Percentiles rank a stretch among this genome's conserved stretches.
These are phyloP conservation scores for Odontomachus brunneus DNA, from an alignment of 1,140 invertebrate genomes.

Conservation along the genomic window DNA sequence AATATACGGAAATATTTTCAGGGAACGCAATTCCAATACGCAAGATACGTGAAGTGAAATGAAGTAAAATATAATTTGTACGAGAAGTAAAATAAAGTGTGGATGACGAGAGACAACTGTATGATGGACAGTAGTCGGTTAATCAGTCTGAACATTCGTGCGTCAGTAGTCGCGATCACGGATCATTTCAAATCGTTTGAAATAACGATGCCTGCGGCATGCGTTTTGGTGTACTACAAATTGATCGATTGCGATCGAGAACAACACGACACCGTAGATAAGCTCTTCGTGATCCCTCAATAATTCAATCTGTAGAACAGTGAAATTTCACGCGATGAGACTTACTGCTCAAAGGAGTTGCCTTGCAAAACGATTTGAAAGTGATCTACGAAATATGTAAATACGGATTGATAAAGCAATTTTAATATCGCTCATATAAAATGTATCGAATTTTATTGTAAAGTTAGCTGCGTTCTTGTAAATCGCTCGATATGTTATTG, in stretches of 20 bases:
- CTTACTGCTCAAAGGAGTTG: slow-evolving; percentile 69
- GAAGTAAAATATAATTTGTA: slow-evolving; percentile 29
- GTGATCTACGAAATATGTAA: slow-evolving; percentile 70
- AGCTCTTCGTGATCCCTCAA: slow-evolving; percentile 15
- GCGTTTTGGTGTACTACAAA: not conserved
- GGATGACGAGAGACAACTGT: slow-evolving; percentile 6
- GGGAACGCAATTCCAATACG: slow-evolving; percentile 29
- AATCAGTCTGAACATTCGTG: slow-evolving; percentile 51
- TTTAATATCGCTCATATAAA: slow-evolving; percentile 69
- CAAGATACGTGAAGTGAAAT: not conserved
- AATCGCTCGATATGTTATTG: slow-evolving; percentile 66
- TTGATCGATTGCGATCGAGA: not conserved
- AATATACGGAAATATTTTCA: slow-evolving; percentile 22
- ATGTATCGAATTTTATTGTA: slow-evolving; percentile 70
- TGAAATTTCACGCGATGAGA: slow-evolving; percentile 38
- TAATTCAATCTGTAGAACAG: not conserved
- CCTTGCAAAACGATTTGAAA: slow-evolving; percentile 74
- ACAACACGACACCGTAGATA: not conserved
- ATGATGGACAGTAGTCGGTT: slow-evolving; percentile 4
- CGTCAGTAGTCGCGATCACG: slow-evolving; percentile 25
- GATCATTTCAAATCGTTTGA: slow-evolving; percentile 70
- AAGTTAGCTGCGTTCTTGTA: slow-evolving; percentile 62
- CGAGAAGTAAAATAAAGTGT: slow-evolving; percentile 18
- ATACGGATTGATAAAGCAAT: slow-evolving; percentile 66
- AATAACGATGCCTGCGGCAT: slow-evolving; percentile 22